phyloP scores from a whole-genome alignment of 2,113 vertebrate genomes.

The Poecile atricapillus region DNA sequence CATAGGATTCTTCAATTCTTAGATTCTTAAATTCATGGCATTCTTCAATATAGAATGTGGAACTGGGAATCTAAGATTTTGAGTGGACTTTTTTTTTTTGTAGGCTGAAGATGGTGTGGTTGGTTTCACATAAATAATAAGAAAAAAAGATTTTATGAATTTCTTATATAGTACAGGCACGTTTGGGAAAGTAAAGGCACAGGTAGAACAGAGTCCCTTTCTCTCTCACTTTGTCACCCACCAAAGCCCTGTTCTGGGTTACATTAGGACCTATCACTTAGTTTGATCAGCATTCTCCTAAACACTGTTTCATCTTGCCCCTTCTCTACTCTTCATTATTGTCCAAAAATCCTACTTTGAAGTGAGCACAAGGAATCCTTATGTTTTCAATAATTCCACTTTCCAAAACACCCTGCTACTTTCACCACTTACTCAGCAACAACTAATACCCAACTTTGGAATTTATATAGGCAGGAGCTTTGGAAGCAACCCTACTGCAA shows the following conservation, averaged over 20 bases:
- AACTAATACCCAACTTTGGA: not conserved
- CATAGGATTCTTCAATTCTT: not conserved
- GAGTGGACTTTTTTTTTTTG: not conserved
- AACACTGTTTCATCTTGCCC: not conserved
- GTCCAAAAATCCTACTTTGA: not conserved
- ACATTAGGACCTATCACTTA: not conserved
- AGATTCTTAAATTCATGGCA: not conserved
- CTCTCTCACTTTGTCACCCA: not conserved
- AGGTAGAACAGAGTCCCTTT: not conserved
- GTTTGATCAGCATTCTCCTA: not conserved
- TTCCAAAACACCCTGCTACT: not conserved
- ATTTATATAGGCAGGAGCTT: not conserved
- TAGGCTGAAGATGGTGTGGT: not conserved
- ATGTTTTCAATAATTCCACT: not conserved
- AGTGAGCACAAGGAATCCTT: not conserved
- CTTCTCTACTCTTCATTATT: not conserved
- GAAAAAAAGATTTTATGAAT: not conserved
- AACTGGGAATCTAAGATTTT: not conserved
- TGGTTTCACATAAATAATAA: not conserved
- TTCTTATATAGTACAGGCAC: not conserved
- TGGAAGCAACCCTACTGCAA: slow-evolving; percentile 4
- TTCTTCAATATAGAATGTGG: not conserved
- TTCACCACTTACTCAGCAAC: not conserved
- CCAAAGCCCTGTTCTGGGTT: not conserved
- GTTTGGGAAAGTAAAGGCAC: not conserved